Percentiles rank a stretch among this genome's conserved stretches.
Evolutionary conservation across 2,113 vertebrate species (phyloP).

Genomic region (Pavo muticus): DNA sequence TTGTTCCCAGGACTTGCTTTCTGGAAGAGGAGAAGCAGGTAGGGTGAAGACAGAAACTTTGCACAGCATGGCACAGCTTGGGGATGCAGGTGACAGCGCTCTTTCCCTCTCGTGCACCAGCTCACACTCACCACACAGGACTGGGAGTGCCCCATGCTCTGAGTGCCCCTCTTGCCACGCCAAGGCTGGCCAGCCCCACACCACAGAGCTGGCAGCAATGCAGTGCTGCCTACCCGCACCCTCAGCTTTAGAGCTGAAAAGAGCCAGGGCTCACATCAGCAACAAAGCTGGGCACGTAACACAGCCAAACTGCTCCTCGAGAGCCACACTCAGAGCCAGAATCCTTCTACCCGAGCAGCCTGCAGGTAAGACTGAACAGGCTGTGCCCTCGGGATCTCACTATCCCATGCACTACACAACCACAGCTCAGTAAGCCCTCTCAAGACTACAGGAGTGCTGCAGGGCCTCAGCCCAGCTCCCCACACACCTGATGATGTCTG

Average conservation of each 20-base stretch:
- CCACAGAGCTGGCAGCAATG: not conserved
- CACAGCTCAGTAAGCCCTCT: not conserved
- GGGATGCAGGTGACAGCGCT: not conserved
- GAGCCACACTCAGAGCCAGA: not conserved
- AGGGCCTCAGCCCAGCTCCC: not conserved
- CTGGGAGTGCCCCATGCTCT: not conserved
- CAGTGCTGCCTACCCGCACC: fast-evolving
- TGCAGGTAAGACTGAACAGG: not conserved
- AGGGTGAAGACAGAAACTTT: not conserved
- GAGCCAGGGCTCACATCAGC: no score
- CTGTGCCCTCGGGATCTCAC: not conserved
- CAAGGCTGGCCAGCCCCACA: not conserved
- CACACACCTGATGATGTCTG: constrained; percentile 92
- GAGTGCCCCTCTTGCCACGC: fast-evolving
- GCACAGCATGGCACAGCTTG: no score
- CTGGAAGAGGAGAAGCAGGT: constrained; percentile 20
- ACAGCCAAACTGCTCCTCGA: not conserved
- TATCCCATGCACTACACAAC: fast-evolving
- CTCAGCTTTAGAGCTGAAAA: not conserved
- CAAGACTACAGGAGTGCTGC: fast-evolving
- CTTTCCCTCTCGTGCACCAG: not conserved
- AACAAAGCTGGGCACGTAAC: not conserved
- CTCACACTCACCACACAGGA: fast-evolving
- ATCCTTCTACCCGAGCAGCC: not conserved
- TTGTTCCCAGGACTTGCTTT: constrained; percentile 94